A percentile compares a stretch with the other conserved stretches of the same genome.
Evolutionary conservation across 2,797 vertebrate genomes (phyloP).

Genomic region (Channallabes apus): DNA sequence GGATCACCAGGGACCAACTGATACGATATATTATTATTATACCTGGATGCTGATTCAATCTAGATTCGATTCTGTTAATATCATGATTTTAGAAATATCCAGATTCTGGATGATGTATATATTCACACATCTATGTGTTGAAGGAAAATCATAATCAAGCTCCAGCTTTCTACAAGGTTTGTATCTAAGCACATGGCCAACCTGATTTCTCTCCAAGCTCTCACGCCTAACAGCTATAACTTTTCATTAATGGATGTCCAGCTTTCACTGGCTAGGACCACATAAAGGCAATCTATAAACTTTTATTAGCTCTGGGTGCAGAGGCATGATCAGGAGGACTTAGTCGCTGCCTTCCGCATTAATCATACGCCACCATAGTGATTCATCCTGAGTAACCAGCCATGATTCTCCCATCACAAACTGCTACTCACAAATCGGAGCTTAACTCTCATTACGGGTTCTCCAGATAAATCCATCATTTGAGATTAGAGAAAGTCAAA

Average conservation of each 20-base stretch:
- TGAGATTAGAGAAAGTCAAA: background rate
- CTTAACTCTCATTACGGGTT: slow-evolving; percentile 12
- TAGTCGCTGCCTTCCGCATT: slow-evolving; percentile 18
- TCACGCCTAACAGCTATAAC: slow-evolving; percentile 6
- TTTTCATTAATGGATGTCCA: slow-evolving; percentile 14
- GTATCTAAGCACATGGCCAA: background rate
- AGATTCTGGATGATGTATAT: no score
- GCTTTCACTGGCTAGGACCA: slow-evolving; percentile 25
- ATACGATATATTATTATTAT: no score
- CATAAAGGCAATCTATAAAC: slow-evolving; percentile 53
- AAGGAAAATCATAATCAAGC: background rate
- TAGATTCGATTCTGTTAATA: no score
- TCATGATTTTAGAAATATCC: no score
- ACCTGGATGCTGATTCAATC: no score
- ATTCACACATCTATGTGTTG: background rate
- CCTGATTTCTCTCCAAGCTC: background rate
- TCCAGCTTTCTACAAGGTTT: background rate
- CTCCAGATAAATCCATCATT: background rate
- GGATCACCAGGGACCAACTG: no score
- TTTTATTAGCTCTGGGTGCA: slow-evolving; percentile 52
- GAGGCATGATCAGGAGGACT: slow-evolving; percentile 30
- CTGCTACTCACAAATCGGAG: background rate
- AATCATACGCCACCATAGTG: slow-evolving; percentile 39
- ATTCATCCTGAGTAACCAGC: slow-evolving; percentile 42
- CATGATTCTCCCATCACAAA: background rate